A percentile compares a stretch with the other conserved stretches of the same genome.
Conservation (phyloP, 2,888 invertebrate species). For the Zootermopsis nevadensis region DNA sequence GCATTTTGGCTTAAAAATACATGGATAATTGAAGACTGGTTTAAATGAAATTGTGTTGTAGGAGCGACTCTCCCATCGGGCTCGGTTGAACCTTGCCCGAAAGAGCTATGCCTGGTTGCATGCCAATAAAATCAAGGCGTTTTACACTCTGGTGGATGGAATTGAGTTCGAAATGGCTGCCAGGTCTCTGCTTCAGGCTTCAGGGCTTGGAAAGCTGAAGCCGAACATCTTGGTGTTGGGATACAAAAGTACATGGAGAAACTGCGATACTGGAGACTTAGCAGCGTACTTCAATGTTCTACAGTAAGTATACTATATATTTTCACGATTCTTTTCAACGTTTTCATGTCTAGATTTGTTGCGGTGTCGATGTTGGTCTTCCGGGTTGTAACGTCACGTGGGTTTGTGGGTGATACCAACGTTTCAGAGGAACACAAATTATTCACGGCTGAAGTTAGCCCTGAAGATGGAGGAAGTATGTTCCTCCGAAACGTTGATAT, state of each 20-base stretch:
- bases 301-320: conserved; percentile 92
- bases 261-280: conserved; percentile 78
- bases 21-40: too few relatives aligned
- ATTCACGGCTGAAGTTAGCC: too few relatives aligned
- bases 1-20: too few relatives aligned
- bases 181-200: conserved; percentile 84
- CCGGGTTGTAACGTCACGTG: too few relatives aligned
- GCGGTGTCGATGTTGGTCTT: too few relatives aligned
- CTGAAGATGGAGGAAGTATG: too few relatives aligned
- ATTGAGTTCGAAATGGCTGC: conserved; percentile 81
- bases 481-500: too few relatives aligned
- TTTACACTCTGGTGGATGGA: conserved; percentile 81
- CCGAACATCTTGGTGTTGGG: conserved; percentile 97
- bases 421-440: too few relatives aligned
- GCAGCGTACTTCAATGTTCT: conserved; percentile 93
- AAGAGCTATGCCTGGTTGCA: conserved; percentile 86
- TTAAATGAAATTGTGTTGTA: conserved; percentile 57
- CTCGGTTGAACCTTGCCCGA: conserved; percentile 69
- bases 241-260: conserved; percentile 91
- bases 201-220: conserved; percentile 90
- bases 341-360: too few relatives aligned
- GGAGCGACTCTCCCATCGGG: conserved; percentile 74
- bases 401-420: too few relatives aligned
- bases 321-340: too few relatives aligned
- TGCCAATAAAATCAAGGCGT: conserved; percentile 86